Evolutionary conservation across 2,888 invertebrate species (phyloP).

Genomic region (Antheraea yamamai): DNA sequence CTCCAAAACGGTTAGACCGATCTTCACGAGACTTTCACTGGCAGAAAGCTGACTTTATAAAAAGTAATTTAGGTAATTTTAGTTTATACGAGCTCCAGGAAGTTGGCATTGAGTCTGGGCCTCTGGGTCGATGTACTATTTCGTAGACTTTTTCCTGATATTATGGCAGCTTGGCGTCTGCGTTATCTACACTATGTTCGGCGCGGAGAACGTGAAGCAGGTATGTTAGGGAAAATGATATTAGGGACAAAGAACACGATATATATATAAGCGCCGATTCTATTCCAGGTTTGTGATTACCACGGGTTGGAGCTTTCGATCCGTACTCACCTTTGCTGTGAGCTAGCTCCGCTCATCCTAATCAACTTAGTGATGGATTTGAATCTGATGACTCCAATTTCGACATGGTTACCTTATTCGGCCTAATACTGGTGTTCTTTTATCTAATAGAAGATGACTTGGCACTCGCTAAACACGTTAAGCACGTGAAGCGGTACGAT

Average conservation of each 20-base stretch:
- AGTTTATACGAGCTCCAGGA: slow-evolving; percentile 87
- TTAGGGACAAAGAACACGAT: not conserved
- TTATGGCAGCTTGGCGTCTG: slow-evolving; percentile 94
- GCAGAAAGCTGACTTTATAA: no score
- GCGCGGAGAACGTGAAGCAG: slow-evolving; percentile 85
- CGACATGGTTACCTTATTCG: slow-evolving; percentile 86
- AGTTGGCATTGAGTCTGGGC: slow-evolving; percentile 84
- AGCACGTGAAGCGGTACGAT: slow-evolving; percentile 68
- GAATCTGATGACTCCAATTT: slow-evolving; percentile 89
- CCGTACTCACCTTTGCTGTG: slow-evolving; percentile 81
- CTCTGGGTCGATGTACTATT: slow-evolving; percentile 69
- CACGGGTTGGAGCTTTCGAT: slow-evolving; percentile 60
- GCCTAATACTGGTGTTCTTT: slow-evolving; percentile 87
- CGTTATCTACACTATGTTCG: slow-evolving; percentile 92
- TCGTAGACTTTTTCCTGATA: slow-evolving; percentile 84
- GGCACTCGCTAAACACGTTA: slow-evolving; percentile 66
- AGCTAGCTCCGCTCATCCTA: slow-evolving; percentile 83
- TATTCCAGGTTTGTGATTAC: slow-evolving; percentile 73
- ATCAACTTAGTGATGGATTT: slow-evolving; percentile 87
- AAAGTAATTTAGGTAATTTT: no score
- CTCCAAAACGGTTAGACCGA: no score
- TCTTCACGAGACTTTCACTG: no score
- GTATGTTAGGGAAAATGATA: slow-evolving; percentile 44
- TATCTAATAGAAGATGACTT: slow-evolving; percentile 86
- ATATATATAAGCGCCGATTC: not conserved